Evolutionary conservation across 2,113 vertebrate species (phyloP).

Genomic region (Gymnobelideus leadbeateri): DNA sequence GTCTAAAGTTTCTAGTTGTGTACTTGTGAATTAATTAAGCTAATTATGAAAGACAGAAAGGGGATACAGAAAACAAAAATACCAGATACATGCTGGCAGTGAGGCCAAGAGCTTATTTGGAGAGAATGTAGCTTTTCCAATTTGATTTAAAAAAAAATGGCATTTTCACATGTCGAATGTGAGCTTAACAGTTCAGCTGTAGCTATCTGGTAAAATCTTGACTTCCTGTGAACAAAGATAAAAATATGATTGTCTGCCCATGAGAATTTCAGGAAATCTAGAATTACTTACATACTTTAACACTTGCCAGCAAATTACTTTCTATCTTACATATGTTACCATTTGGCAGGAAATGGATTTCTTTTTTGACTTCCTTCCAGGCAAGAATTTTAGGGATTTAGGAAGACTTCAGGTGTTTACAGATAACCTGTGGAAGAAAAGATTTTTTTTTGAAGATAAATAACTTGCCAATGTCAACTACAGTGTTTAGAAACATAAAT

Average conservation of each 20-base stretch:
- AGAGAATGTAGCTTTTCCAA: slow-evolving; percentile 1
- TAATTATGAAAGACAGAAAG: neutral
- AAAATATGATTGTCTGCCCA: slow-evolving; percentile 44
- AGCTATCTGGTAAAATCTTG: slow-evolving; percentile 36
- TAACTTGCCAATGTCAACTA: slow-evolving; percentile 53
- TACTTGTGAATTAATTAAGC: slow-evolving; percentile 22
- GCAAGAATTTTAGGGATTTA: slow-evolving; percentile 15
- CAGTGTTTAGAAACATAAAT: slow-evolving; percentile 55
- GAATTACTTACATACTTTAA: slow-evolving; percentile 31
- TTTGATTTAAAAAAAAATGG: neutral
- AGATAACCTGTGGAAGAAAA: slow-evolving; percentile 49
- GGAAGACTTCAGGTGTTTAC: slow-evolving; percentile 58
- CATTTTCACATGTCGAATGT: slow-evolving; percentile 25
- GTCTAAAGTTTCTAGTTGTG: slow-evolving; percentile 28
- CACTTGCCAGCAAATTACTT: slow-evolving; percentile 52
- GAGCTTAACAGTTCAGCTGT: slow-evolving; percentile 32
- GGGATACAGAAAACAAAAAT: slow-evolving; percentile 2
- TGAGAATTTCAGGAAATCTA: slow-evolving; percentile 60
- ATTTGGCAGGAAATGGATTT: slow-evolving; percentile 51
- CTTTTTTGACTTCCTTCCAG: slow-evolving; percentile 40
- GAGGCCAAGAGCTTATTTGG: slow-evolving; percentile 3
- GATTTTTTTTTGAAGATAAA: slow-evolving; percentile 34
- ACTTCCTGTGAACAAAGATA: slow-evolving; percentile 33
- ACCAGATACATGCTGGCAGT: neutral
- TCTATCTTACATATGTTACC: slow-evolving; percentile 35